phyloP scores from a whole-genome alignment of 2,888 invertebrate genomes.

The Pammene aurita region DNA sequence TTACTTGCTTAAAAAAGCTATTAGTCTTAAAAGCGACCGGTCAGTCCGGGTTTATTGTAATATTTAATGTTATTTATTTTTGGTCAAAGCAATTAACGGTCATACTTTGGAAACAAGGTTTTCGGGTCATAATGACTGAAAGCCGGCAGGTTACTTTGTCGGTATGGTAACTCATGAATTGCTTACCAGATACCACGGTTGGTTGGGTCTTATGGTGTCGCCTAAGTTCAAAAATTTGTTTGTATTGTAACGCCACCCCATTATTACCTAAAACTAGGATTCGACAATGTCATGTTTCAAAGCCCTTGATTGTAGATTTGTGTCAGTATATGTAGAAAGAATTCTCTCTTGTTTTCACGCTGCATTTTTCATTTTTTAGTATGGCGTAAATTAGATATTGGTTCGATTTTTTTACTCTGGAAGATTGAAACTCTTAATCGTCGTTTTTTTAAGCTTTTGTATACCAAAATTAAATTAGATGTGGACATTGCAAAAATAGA shows the following conservation, averaged over 20 bases:
- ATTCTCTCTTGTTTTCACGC: conserved; percentile 59
- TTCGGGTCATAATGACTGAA: conserved; percentile 11
- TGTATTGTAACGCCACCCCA: conserved; percentile 48
- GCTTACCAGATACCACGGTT: conserved; percentile 8
- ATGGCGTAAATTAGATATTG: conserved; percentile 41
- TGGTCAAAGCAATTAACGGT: conserved; percentile 33
- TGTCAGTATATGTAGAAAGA: conserved; percentile 62
- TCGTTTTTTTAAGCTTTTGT: conserved; percentile 14
- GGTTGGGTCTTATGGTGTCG: conserved; percentile 20
- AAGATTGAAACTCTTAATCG: conserved; percentile 27
- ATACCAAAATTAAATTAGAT: conserved; percentile 29
- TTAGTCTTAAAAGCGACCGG: conserved; percentile 52
- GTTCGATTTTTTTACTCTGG: conserved; percentile 25
- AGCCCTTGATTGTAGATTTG: conserved; percentile 66
- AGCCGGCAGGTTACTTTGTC: conserved; percentile 11
- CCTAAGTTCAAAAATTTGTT: conserved; percentile 48
- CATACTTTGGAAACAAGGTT: conserved; percentile 16
- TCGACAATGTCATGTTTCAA: conserved; percentile 58
- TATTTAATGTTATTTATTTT: conserved; percentile 40
- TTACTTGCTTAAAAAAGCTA: conserved; percentile 50
- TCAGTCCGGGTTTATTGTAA: conserved; percentile 53
- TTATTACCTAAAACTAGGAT: conserved; percentile 47
- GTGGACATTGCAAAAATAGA: conserved; percentile 24
- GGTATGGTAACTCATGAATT: conserved; percentile 16
- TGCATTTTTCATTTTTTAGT: conserved; percentile 52